Percentiles rank a stretch among this genome's conserved stretches.
Evolutionary conservation across 2,888 invertebrate genomes (phyloP).

Genomic region (Pherbina coryleti): DNA sequence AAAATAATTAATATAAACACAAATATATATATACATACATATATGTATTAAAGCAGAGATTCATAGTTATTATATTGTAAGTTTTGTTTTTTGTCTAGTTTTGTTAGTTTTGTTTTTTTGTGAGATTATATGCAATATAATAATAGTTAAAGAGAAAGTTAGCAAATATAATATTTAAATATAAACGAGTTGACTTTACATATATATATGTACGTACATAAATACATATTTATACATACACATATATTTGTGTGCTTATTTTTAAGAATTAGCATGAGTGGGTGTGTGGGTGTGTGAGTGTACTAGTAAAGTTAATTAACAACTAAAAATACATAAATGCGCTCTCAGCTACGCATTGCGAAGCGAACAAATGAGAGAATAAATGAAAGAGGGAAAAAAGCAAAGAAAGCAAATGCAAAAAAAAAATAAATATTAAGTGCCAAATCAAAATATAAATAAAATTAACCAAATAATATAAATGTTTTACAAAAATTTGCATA

Average conservation of each 20-base stretch:
- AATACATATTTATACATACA: constrained; percentile 41
- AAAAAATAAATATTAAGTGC: background rate
- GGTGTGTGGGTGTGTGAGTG: background rate
- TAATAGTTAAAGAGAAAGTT: constrained; percentile 55
- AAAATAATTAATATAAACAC: constrained; percentile 14
- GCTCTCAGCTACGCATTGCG: constrained; percentile 37
- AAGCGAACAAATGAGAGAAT: constrained; percentile 17
- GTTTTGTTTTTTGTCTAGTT: background rate
- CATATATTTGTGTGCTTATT: constrained; percentile 36
- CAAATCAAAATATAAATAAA: background rate
- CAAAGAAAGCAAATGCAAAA: constrained; percentile 22
- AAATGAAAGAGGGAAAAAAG: constrained; percentile 24
- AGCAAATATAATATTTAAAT: constrained; percentile 10
- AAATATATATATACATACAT: constrained; percentile 13
- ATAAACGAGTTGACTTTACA: constrained; percentile 26
- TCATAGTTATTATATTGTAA: constrained; percentile 26
- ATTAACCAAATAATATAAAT: background rate
- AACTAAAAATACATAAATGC: constrained; percentile 36
- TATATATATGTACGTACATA: constrained; percentile 38
- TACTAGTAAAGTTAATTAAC: constrained; percentile 38
- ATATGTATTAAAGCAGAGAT: constrained; percentile 36
- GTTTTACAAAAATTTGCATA: background rate
- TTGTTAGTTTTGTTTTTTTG: constrained; percentile 13
- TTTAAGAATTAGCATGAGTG: constrained; percentile 27
- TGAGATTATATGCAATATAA: constrained; percentile 42